These are phyloP conservation scores for Eupelmus urozonus DNA, from an alignment of 2,888 invertebrate genomes.

Conservation along the genomic window DNA sequence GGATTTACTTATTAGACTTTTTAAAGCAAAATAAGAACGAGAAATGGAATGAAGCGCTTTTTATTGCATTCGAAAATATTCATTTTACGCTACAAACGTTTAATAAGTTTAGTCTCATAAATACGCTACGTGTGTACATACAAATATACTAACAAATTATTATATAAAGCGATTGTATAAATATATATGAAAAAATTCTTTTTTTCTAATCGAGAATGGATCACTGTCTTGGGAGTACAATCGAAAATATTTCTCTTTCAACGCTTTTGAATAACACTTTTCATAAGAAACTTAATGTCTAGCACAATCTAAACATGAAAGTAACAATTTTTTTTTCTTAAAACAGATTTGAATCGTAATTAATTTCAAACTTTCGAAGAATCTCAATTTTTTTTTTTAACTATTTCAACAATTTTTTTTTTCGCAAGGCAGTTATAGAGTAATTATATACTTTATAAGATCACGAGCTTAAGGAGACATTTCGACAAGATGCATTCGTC, in stretches of 20 bases:
- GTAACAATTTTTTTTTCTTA: constrained; percentile 7
- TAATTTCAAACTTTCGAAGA: constrained; percentile 4
- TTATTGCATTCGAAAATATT: constrained; percentile 48
- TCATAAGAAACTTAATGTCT: constrained; percentile 15
- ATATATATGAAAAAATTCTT: constrained; percentile 47
- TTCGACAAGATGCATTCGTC: constrained; percentile 60
- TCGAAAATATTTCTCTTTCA: constrained; percentile 24
- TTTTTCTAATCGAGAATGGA: neutral
- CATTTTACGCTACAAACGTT: constrained; percentile 42
- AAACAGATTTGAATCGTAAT: neutral
- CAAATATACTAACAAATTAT: constrained; percentile 58
- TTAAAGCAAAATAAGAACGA: neutral
- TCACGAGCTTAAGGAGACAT: constrained; percentile 40
- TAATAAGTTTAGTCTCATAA: constrained; percentile 51
- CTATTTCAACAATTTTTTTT: constrained; percentile 22
- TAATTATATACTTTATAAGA: constrained; percentile 8
- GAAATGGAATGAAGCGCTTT: constrained; percentile 38
- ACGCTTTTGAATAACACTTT: constrained; percentile 3
- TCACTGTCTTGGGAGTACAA: constrained; percentile 20
- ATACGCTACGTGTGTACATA: constrained; percentile 59
- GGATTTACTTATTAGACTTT: neutral
- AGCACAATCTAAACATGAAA: neutral
- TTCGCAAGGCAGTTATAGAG: neutral
- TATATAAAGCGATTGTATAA: constrained; percentile 58
- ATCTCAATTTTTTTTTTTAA: constrained; percentile 5